phyloP scores from a whole-genome alignment of 2,888 invertebrate species.

The Liodrosophila aerea region DNA sequence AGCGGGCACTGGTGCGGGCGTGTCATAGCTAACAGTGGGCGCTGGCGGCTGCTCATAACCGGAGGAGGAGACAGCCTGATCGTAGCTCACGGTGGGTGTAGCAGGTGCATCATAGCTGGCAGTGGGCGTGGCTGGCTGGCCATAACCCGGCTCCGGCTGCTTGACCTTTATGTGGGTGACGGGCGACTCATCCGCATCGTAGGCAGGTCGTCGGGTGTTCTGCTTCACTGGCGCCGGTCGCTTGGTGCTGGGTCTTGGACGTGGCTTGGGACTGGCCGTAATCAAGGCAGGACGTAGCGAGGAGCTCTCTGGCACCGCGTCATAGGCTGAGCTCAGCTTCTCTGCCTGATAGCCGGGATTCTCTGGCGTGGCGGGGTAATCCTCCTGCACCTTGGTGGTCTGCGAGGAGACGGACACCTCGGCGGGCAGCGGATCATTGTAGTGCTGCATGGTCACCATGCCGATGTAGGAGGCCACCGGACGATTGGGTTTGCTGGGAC shows the following conservation, averaged over 20 bases:
- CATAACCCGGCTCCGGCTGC: constrained; percentile 44
- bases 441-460: constrained; percentile 76
- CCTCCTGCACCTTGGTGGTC: constrained; percentile 75
- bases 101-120: constrained; percentile 17
- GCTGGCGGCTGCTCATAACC: constrained; percentile 39
- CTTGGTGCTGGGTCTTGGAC: constrained; percentile 63
- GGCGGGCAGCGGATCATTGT: constrained; percentile 63
- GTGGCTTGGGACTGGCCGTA: constrained; percentile 79
- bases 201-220: constrained; percentile 43
- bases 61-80: constrained; percentile 21
- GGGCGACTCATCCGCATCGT: constrained; percentile 43
- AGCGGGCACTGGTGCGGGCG: constrained; percentile 31
- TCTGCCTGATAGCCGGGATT: constrained; percentile 46
- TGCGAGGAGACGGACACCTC: constrained; percentile 79
- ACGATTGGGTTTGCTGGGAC: constrained; percentile 55
- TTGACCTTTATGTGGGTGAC: constrained; percentile 61
- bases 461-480: constrained; percentile 73
- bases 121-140: constrained; percentile 12
- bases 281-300: constrained; percentile 81
- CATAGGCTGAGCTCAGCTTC: constrained; percentile 52
- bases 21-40: constrained; percentile 47
- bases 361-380: constrained; percentile 49
- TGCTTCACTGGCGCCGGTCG: constrained; percentile 69
- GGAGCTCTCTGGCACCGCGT: constrained; percentile 25
- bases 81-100: constrained; percentile 8